Evolutionary conservation across 2,888 invertebrate genomes (phyloP).

Genomic region (Anaspis maculata): DNA sequence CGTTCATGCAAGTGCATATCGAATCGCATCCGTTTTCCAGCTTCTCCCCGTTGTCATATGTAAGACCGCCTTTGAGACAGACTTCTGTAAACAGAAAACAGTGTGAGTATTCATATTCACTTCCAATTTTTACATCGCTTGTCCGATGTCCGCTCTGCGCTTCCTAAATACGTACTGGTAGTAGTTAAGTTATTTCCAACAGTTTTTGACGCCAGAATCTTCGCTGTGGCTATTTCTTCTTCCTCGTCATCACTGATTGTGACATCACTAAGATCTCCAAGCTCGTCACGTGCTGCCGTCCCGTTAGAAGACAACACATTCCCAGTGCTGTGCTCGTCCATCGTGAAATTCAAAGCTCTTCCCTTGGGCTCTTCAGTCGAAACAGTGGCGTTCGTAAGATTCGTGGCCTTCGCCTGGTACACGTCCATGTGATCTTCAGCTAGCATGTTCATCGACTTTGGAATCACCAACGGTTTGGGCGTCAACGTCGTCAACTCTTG

Average conservation of each 20-base stretch:
- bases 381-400: slow-evolving; percentile 1
- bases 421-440: slow-evolving; percentile 28
- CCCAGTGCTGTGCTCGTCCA: slow-evolving; percentile 25
- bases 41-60: slow-evolving; percentile 56
- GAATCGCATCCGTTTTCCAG: slow-evolving; percentile 70
- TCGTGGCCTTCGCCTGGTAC: slow-evolving; percentile 6
- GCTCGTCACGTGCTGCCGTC: slow-evolving; percentile 17
- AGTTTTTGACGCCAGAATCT: too few relatives aligned
- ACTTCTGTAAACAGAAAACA: slow-evolving; percentile 24
- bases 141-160: too few relatives aligned
- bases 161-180: too few relatives aligned
- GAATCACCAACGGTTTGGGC: slow-evolving; percentile 22
- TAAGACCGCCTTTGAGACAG: slow-evolving; percentile 41
- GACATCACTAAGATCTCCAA: slow-evolving; percentile 67
- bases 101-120: too few relatives aligned
- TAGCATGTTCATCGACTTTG: slow-evolving; percentile 31
- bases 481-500: slow-evolving; percentile 26
- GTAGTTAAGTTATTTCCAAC: too few relatives aligned
- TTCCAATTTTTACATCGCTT: too few relatives aligned
- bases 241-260: slow-evolving; percentile 63
- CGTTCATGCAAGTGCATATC: slow-evolving; percentile 63
- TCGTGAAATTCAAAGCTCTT: slow-evolving; percentile 36
- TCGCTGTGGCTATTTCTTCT: slow-evolving; percentile 33
- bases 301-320: slow-evolving; percentile 27
- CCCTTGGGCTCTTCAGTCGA: slow-evolving; percentile 29